Evolutionary conservation across 2,797 vertebrate species (phyloP), one percentile per base, ranked within the genome.

Genomic region (Lophius americanus): DNA sequence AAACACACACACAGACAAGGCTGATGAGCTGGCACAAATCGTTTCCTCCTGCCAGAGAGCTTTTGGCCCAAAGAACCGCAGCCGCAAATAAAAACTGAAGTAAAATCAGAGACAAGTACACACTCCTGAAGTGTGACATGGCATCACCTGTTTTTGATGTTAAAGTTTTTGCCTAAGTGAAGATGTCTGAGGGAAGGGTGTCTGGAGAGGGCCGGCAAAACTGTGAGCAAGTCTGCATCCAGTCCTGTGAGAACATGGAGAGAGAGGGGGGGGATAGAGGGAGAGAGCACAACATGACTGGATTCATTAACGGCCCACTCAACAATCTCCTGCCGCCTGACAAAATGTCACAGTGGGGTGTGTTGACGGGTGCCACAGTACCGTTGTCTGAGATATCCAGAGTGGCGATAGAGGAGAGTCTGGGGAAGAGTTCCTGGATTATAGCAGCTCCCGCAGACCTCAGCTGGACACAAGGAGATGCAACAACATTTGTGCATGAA

Each of bases 301-400:
- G 55, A 75, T 68, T 64, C 51, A 80, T 75, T 63, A 79, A 69
- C 49, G 54, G 43, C 54, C 37, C 36, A 53, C 56, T 73, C 37
- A 67, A 42, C 67, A 59, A 62, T 54, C 7, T 47, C 58, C 42
- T 49, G 46, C 55, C 38, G 9, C 23, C 38, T 83, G 84, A 73
- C 68, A 81, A 36, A 37, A 83, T 81, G 79, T 84, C 71, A 73
- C 37, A 57, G 56, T n/a, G 4, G 14, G 63, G 70, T 37, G 67
- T 62, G 75, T 36, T 74, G 62, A 48, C 48, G 70, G 13, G 12
- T 66, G 64, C 68, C 60, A 43, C 48, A 9, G 88, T 88, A 97
- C 96, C 94, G 7, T 97, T 97, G 87, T 97, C 96, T 0, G 96
- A 96, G 73, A 97, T 91, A 78, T 97, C 95, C 49, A 97, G 90